phyloP scores from a whole-genome alignment of 1,140 invertebrate species.

The Zaprionus lachaisei region DNA sequence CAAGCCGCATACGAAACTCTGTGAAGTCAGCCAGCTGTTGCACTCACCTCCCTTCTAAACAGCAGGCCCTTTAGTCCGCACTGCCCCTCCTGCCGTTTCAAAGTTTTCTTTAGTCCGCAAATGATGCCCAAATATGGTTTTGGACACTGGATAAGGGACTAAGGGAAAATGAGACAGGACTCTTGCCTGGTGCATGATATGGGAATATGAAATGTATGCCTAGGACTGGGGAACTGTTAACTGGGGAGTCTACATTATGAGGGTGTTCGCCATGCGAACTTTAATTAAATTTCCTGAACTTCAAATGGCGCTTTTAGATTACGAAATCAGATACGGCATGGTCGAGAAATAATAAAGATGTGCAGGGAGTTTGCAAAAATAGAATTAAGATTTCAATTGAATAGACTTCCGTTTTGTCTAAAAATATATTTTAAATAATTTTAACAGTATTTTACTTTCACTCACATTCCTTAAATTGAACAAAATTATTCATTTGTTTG shows the following conservation, averaged over 20 bases:
- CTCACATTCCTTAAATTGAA: too few species aligned
- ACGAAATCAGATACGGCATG: conserved; percentile 29
- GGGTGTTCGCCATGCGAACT: conserved; percentile 24
- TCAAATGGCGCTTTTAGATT: conserved; percentile 40
- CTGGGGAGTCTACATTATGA: conserved; percentile 2
- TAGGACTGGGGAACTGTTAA: not conserved
- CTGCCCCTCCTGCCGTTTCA: not conserved
- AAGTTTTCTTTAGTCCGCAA: conserved; percentile 14
- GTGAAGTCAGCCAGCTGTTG: conserved; percentile 41
- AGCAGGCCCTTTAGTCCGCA: not conserved
- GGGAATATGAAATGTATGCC: conserved; percentile 12
- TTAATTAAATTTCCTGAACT: conserved; percentile 47
- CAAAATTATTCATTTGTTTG: too few species aligned
- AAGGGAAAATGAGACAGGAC: not conserved
- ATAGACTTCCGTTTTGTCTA: too few species aligned
- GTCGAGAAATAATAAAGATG: not conserved
- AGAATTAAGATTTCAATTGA: not conserved
- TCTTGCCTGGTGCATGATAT: conserved; percentile 14
- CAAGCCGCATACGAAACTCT: conserved; percentile 34
- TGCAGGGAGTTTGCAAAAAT: not conserved
- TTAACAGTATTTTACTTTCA: too few species aligned
- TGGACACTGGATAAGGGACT: conserved; percentile 2
- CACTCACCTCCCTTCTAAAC: not conserved
- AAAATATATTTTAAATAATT: too few species aligned
- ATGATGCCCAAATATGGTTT: conserved; percentile 22